Base-by-base conservation (phyloP, 2,888 invertebrate genomes). In the Neoitamus cyanurus region DNA sequence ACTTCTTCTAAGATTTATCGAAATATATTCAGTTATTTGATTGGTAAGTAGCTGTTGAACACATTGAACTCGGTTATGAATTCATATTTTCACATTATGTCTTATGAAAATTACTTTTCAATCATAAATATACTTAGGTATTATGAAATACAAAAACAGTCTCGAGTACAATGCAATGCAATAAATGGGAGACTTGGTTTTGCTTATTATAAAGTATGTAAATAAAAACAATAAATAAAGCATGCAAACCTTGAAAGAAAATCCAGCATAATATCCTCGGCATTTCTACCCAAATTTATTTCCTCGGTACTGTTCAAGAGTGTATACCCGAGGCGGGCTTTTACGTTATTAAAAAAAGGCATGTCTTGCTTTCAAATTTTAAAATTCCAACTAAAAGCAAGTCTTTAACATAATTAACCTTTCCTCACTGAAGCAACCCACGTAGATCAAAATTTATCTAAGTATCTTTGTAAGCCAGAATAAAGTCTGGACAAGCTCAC, bases 241-340 rank as follows among this genome's bases (percentile, higher is more conserved):
- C 20, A 31, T 70, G 9, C 2, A 13, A n/a, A 70, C 31, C 31
- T 70, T 70, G 70, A 58, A 25, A 9, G 20, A 58, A 75, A 46
- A 28, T 75, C 42, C 75, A 75, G 13, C 46, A 75, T 42, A 75
- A 75, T 75, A 75, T 75, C 42, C 5, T 75, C 75, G 3, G 15
- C 20, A 58, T 58, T 2, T 9, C 42, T 25, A 75, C 20, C 15
- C 7, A 13, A 37, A 13, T 42, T 73, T 15, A 36, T 36, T 31
- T 75, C 75, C 5, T 75, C 75, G 11, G 25, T 25, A 42, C 42
- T 37, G 13, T 75, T 75, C 6, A 75, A 42, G 25, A 75, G 42
- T 28, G 13, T 34, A 42, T 75, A 75, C 42, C 75, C 75, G 2
- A 25, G 36, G 28, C 46, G 75, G 37, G 37, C 6, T 25, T 42